Evolutionary conservation across 2,888 invertebrate species (phyloP), one percentile per base, ranked within the genome.

Genomic region (Dryobotodes eremita): DNA sequence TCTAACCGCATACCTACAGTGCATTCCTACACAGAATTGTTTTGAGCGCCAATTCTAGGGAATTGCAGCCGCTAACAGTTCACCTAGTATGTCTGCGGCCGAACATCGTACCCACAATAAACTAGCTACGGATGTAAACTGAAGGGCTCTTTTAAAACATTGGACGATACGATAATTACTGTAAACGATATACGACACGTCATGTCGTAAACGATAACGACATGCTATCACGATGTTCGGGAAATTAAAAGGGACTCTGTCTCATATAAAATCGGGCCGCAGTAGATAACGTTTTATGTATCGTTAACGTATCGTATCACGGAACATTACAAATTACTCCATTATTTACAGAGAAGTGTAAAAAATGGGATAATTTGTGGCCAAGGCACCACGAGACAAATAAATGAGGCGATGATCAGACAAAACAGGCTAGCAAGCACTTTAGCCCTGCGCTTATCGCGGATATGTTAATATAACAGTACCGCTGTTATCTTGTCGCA

Each of bases 131-230:
- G 8, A n/a, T 26, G 36, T 59, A 64, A 36, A 46, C 46, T 36
- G 20, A 17, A 48, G 62, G 23, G 10, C 31, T n/a, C 20, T 36
- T 61, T 61, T 17, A 11, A 53, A 78, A 72, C 46, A 61, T 66
- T 36, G 46, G 13, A n/a, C 65, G 53, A 70, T 36, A 65, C 36
- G 59, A 70, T 75, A 61, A 80, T 36, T 50, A 50, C 20, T 23
- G n/a, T 53, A 59, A 42, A 31, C n/a, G 62, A 50, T 64, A 73
- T 31, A 64, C 62, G 20, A 79, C 62, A 62, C 50, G 57, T 31
- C 73, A 50, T 10, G 31, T 59, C 46, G 31, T 80, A n/a, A 73
- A 74, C 31, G 50, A 69, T 74, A 80, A 80, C 74, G 68, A 73
- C 64, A 23, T 64, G 80, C 69, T 26, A 46, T 73, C 57, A 69